Percentiles rank a stretch among this genome's conserved stretches.
phyloP scores from a whole-genome alignment of 2,888 invertebrate genomes.

The Syritta pipiens region DNA sequence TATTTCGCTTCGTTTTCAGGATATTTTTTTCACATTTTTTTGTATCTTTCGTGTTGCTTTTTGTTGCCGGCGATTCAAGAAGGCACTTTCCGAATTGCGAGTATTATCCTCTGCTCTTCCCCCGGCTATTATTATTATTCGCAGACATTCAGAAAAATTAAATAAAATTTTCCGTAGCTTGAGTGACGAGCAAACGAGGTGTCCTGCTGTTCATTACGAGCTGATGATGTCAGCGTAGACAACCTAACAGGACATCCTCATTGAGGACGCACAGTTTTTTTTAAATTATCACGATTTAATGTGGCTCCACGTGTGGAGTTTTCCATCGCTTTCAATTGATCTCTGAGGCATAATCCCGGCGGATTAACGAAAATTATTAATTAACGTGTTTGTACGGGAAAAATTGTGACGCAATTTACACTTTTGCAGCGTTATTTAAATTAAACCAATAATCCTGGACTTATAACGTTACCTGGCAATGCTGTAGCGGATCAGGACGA shows the following conservation, averaged over 20 bases:
- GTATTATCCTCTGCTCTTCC: conserved; percentile 19
- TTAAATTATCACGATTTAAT: background rate
- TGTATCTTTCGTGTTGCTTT: conserved; percentile 11
- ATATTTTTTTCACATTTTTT: conserved; percentile 9
- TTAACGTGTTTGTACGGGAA: conserved; percentile 37
- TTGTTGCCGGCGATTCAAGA: conserved; percentile 20
- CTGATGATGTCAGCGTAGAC: background rate
- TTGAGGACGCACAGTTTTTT: background rate
- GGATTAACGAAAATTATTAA: conserved; percentile 59
- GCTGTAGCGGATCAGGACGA: background rate
- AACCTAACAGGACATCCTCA: background rate
- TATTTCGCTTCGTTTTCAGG: conserved; percentile 9
- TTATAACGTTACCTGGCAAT: background rate
- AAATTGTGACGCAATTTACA: conserved; percentile 35
- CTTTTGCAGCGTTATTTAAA: conserved; percentile 31
- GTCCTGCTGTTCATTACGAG: conserved; percentile 36
- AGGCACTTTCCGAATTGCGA: conserved; percentile 31
- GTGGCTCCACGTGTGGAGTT: background rate
- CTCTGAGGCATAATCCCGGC: conserved; percentile 19
- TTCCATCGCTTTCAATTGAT: conserved; percentile 27
- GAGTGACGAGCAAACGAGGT: conserved; percentile 25
- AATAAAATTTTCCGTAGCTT: conserved; percentile 32
- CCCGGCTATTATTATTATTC: conserved; percentile 46
- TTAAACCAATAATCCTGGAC: conserved; percentile 15
- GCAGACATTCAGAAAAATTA: conserved; percentile 36